Base-by-base conservation (phyloP, 2,888 invertebrate species). In the Octodonta nipae region DNA sequence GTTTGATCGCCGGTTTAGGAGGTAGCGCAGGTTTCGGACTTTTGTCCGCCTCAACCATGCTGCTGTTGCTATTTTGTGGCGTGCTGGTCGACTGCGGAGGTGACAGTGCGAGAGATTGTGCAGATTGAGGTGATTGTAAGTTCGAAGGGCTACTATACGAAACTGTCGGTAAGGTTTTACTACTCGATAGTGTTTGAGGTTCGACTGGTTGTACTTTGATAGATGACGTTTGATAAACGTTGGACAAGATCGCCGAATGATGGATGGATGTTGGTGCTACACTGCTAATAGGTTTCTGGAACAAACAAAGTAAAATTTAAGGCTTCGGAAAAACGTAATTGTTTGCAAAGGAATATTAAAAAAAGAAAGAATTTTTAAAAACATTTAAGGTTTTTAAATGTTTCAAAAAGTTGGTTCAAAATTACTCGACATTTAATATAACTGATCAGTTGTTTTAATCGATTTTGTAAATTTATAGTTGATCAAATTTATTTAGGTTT, bases 221-320 rank as follows among this genome's bases (percentile, higher is more conserved):
- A 49, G 81, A 81, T 34, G 80, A 79, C 41, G 80, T 80, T 64
- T 81, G 81, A 64, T 80, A 81, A 46, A 82, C 77, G 54, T 78
- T 78, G 48, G 80, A 80, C 38, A 78, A 71, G 61, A 78, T 75
- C 48, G 71, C 74, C 44, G 70, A 65, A 47, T 72, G 73, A 60
- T 73, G 73, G 52, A 80, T 71, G 32, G 78, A 75, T 42, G 78
- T 80, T 41, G 86, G 84, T 44, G 85, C 84, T 41, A 85, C 85
- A 62, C 84, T 85, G 59, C 84, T 85, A 43, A 85, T 78, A 39
- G 86, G 86, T 61, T 86, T 86, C 68, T 86, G 75, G 16, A 38
- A 40, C 14, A 11, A 26, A 15, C 32, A 12, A n/a, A 27, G 10
- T 14, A 15, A 8, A 26, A 16, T n/a, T 22, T 15, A 12, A 13